Percentiles rank a stretch among this genome's conserved stretches.
phyloP scores from a whole-genome alignment of 2,888 invertebrate genomes.

The Julus scandinavius region DNA sequence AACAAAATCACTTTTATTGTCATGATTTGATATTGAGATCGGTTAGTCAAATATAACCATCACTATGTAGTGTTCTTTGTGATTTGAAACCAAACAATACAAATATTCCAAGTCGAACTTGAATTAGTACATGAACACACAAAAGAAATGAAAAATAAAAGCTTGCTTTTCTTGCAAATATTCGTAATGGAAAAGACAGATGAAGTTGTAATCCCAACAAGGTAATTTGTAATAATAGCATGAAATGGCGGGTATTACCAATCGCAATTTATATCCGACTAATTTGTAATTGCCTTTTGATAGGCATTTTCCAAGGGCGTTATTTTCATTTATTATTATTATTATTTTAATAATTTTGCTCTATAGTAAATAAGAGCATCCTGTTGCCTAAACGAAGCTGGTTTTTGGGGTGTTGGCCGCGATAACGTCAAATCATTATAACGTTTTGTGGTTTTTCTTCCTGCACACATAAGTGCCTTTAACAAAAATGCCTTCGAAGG shows the following conservation, averaged over 20 bases:
- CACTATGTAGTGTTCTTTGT: too few relatives aligned
- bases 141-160: too few relatives aligned
- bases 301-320: neutral
- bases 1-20: too few relatives aligned
- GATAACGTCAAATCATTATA: neutral
- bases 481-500: neutral
- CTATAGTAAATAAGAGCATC: neutral
- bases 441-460: neutral
- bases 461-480: neutral
- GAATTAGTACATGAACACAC: too few relatives aligned
- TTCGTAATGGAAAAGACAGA: neutral
- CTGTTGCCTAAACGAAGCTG: neutral
- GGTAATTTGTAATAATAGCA: neutral
- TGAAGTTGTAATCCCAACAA: neutral
- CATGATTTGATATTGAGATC: too few relatives aligned
- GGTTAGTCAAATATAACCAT: too few relatives aligned
- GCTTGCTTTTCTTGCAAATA: too few relatives aligned
- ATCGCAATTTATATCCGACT: neutral
- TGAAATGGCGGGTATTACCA: neutral
- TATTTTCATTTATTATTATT: neutral
- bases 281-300: neutral
- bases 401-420: constrained; percentile 18
- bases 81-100: too few relatives aligned
- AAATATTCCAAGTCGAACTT: too few relatives aligned
- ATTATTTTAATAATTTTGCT: neutral